These are phyloP conservation scores for Cladorhizidae sp. DNA, from an alignment of 37 sponge, comb jelly and placozoan species.

Conservation along the genomic window DNA sequence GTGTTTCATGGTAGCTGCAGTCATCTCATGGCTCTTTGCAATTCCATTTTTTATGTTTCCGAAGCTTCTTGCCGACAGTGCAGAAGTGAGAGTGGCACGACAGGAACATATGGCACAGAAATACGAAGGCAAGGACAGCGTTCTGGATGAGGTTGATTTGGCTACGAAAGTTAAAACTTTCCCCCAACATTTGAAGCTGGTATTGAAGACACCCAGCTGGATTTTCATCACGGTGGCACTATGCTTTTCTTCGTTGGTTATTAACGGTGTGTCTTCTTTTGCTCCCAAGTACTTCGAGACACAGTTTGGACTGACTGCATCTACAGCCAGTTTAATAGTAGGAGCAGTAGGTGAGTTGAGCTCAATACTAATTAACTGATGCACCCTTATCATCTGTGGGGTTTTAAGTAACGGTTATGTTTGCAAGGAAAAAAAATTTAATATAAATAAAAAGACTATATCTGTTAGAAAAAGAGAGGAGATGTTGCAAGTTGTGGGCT, in stretches of 20 bases:
- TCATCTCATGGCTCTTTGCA: constrained; percentile 39
- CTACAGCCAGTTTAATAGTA: constrained; percentile 41
- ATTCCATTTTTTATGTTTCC: constrained; percentile 85
- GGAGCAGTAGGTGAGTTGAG: constrained; percentile 55
- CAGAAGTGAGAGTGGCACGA: constrained; percentile 23
- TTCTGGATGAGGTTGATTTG: constrained; percentile 11
- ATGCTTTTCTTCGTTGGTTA: constrained; percentile 28
- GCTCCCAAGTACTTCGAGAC: constrained; percentile 78
- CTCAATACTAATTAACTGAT: no score
- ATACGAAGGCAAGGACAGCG: constrained; percentile 13
- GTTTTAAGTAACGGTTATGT: no score
- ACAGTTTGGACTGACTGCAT: constrained; percentile 69
- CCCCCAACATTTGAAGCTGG: constrained; percentile 53
- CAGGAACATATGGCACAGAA: constrained; percentile 64
- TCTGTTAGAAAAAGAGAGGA: no score
- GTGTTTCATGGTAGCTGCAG: constrained; percentile 54
- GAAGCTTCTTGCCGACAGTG: constrained; percentile 47
- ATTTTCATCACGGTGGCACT: constrained; percentile 52
- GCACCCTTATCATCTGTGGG: no score
- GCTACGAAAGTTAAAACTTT: constrained; percentile 24
- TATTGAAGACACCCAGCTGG: constrained; percentile 62
- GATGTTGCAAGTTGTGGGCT: no score
- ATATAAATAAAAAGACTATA: no score
- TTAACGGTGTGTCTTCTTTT: constrained; percentile 71
- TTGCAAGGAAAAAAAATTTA: no score